Evolutionary conservation across 2,888 invertebrate species (phyloP).

Genomic region (Strigamia transsilvanica): DNA sequence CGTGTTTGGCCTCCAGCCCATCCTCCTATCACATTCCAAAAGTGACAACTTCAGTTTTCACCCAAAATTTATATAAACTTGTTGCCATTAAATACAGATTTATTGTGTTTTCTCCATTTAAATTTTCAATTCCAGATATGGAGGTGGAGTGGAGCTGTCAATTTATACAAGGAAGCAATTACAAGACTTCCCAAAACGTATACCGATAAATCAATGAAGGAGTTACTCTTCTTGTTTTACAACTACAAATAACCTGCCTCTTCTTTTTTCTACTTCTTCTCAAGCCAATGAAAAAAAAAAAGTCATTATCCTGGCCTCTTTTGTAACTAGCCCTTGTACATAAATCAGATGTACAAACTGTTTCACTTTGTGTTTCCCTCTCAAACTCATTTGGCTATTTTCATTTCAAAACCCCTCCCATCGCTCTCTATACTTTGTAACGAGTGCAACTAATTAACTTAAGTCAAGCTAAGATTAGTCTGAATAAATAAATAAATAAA

Average conservation of each 20-base stretch:
- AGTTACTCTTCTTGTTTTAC: conserved; percentile 29
- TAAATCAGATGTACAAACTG: conserved; percentile 43
- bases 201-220: conserved; percentile 22
- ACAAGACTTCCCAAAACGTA: neutral
- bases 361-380: conserved; percentile 36
- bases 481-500: neutral
- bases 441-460: conserved; percentile 20
- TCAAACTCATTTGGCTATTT: conserved; percentile 32
- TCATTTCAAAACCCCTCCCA: neutral
- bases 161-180: conserved; percentile 13
- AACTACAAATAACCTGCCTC: conserved; percentile 31
- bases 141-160: neutral
- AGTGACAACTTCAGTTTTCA: conserved; percentile 8
- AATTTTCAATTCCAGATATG: neutral
- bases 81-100: neutral
- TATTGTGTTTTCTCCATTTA: neutral
- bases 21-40: conserved; percentile 1
- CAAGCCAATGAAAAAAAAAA: neutral
- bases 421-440: neutral
- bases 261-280: neutral
- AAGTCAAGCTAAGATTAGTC: neutral
- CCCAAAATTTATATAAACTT: neutral
- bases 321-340: conserved; percentile 39
- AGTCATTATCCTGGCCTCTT: conserved; percentile 39
- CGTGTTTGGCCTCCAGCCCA: neutral